Conservation (phyloP, 1,140 invertebrate genomes). For the Cyphomyrmex costatus region DNA sequence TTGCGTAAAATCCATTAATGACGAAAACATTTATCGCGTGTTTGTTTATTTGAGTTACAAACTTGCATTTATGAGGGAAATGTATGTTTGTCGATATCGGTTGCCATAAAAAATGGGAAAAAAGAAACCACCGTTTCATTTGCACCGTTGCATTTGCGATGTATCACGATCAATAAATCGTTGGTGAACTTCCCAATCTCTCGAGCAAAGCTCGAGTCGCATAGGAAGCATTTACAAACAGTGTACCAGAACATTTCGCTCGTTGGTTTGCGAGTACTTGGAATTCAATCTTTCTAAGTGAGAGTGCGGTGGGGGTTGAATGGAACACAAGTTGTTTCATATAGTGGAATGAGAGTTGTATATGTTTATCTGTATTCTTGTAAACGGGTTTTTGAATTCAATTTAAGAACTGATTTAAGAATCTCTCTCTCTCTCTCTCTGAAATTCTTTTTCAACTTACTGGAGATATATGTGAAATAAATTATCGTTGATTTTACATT, state of each 20-base stretch:
- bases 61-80: background rate
- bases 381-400: background rate
- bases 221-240: conserved; percentile 47
- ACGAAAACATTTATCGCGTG: conserved; percentile 14
- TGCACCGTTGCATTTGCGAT: conserved; percentile 39
- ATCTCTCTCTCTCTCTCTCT: too few species aligned
- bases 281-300: conserved; percentile 73
- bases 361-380: background rate
- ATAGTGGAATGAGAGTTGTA: conserved; percentile 9
- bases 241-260: conserved; percentile 48
- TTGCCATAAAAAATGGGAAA: conserved; percentile 8
- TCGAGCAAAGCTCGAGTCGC: conserved; percentile 27
- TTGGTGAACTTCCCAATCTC: conserved; percentile 63
- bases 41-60: background rate
- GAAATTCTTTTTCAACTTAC: background rate
- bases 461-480: conserved; percentile 2
- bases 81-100: conserved; percentile 9
- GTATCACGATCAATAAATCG: conserved; percentile 67
- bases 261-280: conserved; percentile 30
- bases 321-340: conserved; percentile 65
- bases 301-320: conserved; percentile 20
- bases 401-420: conserved; percentile 34
- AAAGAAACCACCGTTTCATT: conserved; percentile 28
- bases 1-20: conserved; percentile 13
- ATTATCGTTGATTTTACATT: background rate